Base-by-base conservation (phyloP, 2,113 vertebrate genomes). In the Aphelocoma coerulescens region DNA sequence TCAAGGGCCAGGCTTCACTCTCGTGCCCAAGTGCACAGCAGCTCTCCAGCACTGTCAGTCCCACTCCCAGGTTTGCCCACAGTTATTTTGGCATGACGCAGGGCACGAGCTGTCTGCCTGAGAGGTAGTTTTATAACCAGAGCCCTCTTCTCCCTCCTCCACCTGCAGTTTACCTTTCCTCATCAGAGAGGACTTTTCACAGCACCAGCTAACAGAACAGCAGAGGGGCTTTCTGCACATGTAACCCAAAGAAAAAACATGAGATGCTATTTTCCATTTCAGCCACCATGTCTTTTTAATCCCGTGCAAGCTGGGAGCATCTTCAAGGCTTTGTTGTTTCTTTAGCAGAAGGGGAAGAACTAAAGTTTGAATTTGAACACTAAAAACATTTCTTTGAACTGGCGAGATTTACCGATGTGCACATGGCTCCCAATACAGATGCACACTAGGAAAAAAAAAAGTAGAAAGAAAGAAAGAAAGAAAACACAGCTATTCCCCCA, bases 381-480 rank as follows among this genome's bases (percentile, higher is more conserved):
- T 95, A 52, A 91, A 91, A 95, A 75, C 82, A 92, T 43, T 89
- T 85, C 85, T 97, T 97, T 97, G 94, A 97, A 96, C 92, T 9
- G 7, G 74, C 1, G 0, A 95, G 84, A 87, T 92, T 91, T 92
- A 84, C 68, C 11, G 1, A 24, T 39, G 35, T n/a, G 86, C 75
- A 79, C 89, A 83, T 43, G 85, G 93, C 80, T 97, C 91, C 72
- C 72, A 68, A 21, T 66, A 90, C 74, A 87, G 86, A 85, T 2
- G 2, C 62, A 62, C 16, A 68, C 63, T 95, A 71, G 44, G 6
- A 72, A 49, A 66, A 71, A 65, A 44, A 39, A 54, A 43, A 16
- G 33, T 43, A 49, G 20, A 18, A 16, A 26, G 12, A 54, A 44
- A 26, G 12, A 54, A 44, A 67, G 30, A 43, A 85, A 46, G n/a